Percentiles rank a stretch among this genome's conserved stretches.
phyloP scores from a whole-genome alignment of 2,113 vertebrate species.

The Sciurus niger region DNA sequence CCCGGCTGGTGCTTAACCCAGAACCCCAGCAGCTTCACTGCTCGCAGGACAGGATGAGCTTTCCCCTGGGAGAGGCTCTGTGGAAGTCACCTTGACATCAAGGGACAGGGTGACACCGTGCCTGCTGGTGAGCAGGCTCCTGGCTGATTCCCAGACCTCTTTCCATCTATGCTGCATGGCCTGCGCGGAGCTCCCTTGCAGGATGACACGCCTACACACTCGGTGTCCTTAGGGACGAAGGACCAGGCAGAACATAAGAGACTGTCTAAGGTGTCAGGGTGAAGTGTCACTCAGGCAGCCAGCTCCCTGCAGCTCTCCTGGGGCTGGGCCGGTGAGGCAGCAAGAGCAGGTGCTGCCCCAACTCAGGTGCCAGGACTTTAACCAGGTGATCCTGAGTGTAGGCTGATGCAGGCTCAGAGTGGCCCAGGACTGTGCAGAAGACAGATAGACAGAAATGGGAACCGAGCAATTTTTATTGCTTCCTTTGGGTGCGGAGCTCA shows the following conservation, averaged over 20 bases:
- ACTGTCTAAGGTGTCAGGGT: conserved; percentile 78
- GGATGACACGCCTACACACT: conserved; percentile 73
- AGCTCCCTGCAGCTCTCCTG: conserved; percentile 56
- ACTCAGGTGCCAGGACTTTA: not conserved
- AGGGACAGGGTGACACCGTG: not conserved
- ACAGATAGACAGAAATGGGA: rapidly evolving
- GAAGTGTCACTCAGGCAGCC: conserved; percentile 83
- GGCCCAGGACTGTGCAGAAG: rapidly evolving
- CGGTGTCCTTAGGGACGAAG: conserved; percentile 63
- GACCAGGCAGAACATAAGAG: conserved; percentile 72
- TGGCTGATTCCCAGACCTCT: not conserved
- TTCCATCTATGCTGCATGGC: not conserved
- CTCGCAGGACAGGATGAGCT: rapidly evolving
- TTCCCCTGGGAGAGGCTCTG: rapidly evolving
- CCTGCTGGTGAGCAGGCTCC: rapidly evolving
- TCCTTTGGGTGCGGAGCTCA: not conserved
- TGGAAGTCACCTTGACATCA: rapidly evolving
- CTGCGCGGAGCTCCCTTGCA: not conserved
- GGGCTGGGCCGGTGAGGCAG: conserved; percentile 68
- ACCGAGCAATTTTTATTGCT: rapidly evolving
- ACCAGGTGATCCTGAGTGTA: rapidly evolving
- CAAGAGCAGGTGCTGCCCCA: conserved; percentile 13
- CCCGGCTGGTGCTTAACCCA: not conserved
- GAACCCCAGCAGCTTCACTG: rapidly evolving
- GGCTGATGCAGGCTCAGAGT: rapidly evolving